Conservation (phyloP, 1,140 invertebrate genomes). For the Ruditapes philippinarum region DNA sequence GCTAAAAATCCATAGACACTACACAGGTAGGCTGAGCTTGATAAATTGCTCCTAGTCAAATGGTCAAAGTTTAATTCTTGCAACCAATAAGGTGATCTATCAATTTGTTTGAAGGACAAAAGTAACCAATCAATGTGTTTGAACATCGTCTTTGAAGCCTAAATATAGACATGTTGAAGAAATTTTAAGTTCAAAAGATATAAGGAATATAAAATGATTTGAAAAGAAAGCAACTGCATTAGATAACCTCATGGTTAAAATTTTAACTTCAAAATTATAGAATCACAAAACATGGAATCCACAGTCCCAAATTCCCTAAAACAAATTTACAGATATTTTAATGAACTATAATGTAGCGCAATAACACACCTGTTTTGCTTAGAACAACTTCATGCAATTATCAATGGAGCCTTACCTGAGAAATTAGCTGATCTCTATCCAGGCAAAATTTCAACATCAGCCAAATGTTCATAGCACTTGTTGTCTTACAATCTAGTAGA, state of each 20-base stretch:
- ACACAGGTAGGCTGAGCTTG: constrained; percentile 64
- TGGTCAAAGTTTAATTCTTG: background rate
- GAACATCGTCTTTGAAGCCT: constrained; percentile 15
- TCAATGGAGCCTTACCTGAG: background rate
- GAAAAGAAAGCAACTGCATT: too few species aligned
- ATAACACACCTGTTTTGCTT: too few species aligned
- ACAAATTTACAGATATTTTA: too few species aligned
- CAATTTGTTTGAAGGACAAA: background rate
- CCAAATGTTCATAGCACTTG: constrained; percentile 77
- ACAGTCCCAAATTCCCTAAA: too few species aligned
- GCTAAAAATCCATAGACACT: constrained; percentile 74
- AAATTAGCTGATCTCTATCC: background rate
- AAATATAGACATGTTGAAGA: too few species aligned
- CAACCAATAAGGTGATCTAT: constrained; percentile 12
- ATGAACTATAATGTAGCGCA: too few species aligned
- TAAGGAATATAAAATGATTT: too few species aligned
- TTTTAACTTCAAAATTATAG: too few species aligned
- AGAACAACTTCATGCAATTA: too few species aligned
- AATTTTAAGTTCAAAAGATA: too few species aligned
- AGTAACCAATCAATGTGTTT: constrained; percentile 35
- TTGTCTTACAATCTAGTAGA: constrained; percentile 79
- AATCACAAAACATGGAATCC: too few species aligned
- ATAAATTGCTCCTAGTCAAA: background rate
- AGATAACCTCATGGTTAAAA: too few species aligned
- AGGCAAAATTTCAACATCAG: constrained; percentile 66